Evolutionary conservation across 37 sponge, comb jelly and placozoan species (phyloP), one percentile per base, ranked within the genome.

Genomic region (Ianthella basta): DNA sequence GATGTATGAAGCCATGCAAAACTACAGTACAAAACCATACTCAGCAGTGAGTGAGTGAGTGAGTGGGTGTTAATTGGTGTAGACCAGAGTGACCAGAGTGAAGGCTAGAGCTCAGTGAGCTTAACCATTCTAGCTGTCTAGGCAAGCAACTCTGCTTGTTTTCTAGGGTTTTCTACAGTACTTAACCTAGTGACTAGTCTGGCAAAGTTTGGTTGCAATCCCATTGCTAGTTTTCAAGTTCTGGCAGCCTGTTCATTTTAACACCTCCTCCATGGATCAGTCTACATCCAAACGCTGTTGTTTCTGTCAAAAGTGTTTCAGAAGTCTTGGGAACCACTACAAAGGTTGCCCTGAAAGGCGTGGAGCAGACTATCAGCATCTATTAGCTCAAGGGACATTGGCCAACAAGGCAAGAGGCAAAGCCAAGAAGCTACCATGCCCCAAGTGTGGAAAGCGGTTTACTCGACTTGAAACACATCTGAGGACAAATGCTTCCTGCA

Each of bases 161-260:
- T 64, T 64, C 66, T 64, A 64, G 66, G 66, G 23, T 64, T 64
- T 64, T 64, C n/a, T n/a, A 64, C 27, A 64, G 66, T 20, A 10
- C 12, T 10, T 29, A 30, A 64, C 66, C 66, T 64, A 64, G 66
- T 64, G 66, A 64, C 66, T 64, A 64, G 66, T 64, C 23, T 64
- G 66, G 66, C 66, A 10, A 64, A 64, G 66, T 64, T 64, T 64
- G 66, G 66, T 64, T 64, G 66, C 27, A 64, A 20, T 64, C 66
- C 66, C 23, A 64, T 64, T 64, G 66, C 66, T n/a, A n/a, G n/a
- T n/a, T n/a, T n/a, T n/a, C n/a, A n/a, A n/a, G n/a, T 18, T 56
- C 15, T 56, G 3, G n/a, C 27, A 29, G 63, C 2, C 10, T 61
- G 10, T 13, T 4, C 4, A 69, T 2, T 30, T 30, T 61, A 4